These are phyloP conservation scores for Empidonax alnorum DNA, from an alignment of 2,113 vertebrate species.

Conservation along the genomic window DNA sequence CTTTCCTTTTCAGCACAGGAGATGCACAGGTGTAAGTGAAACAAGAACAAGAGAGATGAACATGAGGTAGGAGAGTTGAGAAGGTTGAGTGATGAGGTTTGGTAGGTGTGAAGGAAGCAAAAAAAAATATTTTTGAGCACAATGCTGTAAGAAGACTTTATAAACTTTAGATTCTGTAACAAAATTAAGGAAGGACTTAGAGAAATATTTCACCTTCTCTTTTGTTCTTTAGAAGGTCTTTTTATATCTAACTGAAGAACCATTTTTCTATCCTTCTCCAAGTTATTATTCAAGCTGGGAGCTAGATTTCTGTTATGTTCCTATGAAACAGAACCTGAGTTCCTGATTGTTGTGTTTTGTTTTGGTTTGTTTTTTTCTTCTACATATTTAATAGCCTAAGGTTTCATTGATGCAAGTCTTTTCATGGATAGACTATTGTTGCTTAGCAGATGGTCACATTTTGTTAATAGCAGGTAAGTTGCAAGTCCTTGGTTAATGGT, in stretches of 20 bases:
- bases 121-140: background rate
- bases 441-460: background rate
- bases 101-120: background rate
- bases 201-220: background rate
- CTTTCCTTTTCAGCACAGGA: background rate
- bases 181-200: background rate
- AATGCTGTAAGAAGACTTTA: fast-evolving
- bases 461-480: background rate
- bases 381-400: background rate
- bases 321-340: background rate
- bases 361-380: background rate
- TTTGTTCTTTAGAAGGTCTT: background rate
- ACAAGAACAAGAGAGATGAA: background rate
- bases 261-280: background rate
- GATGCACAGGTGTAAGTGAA: background rate
- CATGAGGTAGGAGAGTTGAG: background rate
- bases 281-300: background rate
- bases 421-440: background rate
- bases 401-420: background rate
- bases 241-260: background rate
- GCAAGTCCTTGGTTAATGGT: background rate
- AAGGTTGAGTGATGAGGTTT: background rate
- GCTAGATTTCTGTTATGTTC: background rate
- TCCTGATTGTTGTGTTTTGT: background rate
- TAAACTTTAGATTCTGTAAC: background rate